phyloP scores from a whole-genome alignment of 2,888 invertebrate species.

The Andrena dorsata region DNA sequence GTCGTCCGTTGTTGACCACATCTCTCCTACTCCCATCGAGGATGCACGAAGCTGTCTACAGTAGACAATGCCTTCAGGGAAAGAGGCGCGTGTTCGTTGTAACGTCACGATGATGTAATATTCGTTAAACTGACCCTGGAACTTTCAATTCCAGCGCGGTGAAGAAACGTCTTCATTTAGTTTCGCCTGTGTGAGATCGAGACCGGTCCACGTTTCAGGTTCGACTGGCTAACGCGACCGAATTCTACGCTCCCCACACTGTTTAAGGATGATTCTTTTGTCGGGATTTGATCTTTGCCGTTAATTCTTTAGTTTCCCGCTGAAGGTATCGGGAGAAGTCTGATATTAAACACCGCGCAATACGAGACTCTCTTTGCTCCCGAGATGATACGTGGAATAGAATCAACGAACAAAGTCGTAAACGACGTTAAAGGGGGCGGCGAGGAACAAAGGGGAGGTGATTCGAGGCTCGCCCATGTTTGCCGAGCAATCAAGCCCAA shows the following conservation, averaged over 20 bases:
- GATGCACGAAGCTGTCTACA: conserved; percentile 29
- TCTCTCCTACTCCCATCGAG: conserved; percentile 46
- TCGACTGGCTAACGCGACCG: too few species aligned
- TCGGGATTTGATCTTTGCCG: background rate
- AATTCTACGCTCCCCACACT: too few species aligned
- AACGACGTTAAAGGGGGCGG: conserved; percentile 59
- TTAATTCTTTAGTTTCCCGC: background rate
- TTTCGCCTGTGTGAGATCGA: background rate
- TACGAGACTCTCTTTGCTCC: conserved; percentile 41
- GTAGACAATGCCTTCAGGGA: conserved; percentile 25
- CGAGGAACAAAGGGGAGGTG: conserved; percentile 60
- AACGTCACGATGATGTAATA: conserved; percentile 63
- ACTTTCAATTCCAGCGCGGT: conserved; percentile 37
- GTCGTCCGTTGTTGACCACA: conserved; percentile 57
- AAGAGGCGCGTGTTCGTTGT: conserved; percentile 51
- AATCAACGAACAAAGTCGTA: conserved; percentile 57
- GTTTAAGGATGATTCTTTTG: too few species aligned
- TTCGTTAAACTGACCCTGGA: conserved; percentile 54
- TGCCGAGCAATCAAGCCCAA: conserved; percentile 84
- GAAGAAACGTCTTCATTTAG: conserved; percentile 34
- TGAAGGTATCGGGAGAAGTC: conserved; percentile 15
- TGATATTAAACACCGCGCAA: conserved; percentile 36
- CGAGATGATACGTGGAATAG: conserved; percentile 56
- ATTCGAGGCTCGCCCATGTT: conserved; percentile 83
- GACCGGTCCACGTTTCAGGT: too few species aligned